Base-by-base conservation (phyloP, 2,797 vertebrate genomes). In the Takifugu ocellatus region DNA sequence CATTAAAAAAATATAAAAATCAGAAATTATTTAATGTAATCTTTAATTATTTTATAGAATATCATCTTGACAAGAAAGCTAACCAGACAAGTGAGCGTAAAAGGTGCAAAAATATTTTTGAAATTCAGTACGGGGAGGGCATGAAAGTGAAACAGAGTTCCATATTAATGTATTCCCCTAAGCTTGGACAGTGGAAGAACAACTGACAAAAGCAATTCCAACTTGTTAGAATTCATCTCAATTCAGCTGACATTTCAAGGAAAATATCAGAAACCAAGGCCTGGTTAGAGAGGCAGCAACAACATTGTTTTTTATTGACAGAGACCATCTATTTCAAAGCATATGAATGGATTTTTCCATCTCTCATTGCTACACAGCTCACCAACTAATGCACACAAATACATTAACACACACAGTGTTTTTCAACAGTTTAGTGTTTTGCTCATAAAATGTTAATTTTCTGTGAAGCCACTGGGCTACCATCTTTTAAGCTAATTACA, bases 401-500 rank as follows among this genome's bases (percentile, higher is more conserved):
- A 63, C 24, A 52, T 16, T 26, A 48, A 58, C 27, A 8, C 16
- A 65, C 31, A 51, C 24, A 36, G 33, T 33, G 31, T 33, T 33
- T 33, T 17, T 11, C 42, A 6, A 45, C 16, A 45, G 43, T n/a
- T 10, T n/a, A n/a, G 44, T 7, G 7, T 46, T 39, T 39, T 39
- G 36, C 12, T 39, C 36, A 70, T 68, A 59, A 66, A 77, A 27
- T 69, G 66, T 61, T 62, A 56, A 52, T 49, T 5, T 25, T 73
- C 79, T 62, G 31, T 56, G 46, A 69, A 66, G 68, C 63, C 68
- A 62, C 59, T 49, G 75, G 68, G 57, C 60, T 72, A 57, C 61
- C 65, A 54, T 81, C 59, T 71, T 79, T 57, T 56, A 63, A 72
- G 72, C 74, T 78, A 84, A 88, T 87, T 87, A 78, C 66, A 69